Evolutionary conservation across 2,113 vertebrate species (phyloP).

Genomic region (Cottus gobio): DNA sequence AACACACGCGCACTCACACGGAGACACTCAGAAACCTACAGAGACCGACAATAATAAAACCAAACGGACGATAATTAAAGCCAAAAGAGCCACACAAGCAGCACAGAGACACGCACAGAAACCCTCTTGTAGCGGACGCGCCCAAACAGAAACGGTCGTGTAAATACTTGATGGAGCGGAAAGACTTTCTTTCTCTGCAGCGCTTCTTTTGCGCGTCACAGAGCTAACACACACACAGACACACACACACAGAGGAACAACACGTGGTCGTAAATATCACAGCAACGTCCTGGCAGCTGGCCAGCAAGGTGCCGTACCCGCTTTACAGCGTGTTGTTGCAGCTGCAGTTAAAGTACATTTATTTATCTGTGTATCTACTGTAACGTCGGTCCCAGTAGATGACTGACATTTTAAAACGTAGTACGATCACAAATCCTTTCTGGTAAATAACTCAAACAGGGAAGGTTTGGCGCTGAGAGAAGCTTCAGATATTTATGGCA

Average conservation of each 20-base stretch:
- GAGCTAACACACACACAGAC: conserved; percentile 30
- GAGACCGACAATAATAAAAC: conserved; percentile 13
- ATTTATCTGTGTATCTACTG: not conserved
- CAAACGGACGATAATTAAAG: conserved; percentile 21
- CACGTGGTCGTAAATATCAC: conserved; percentile 22
- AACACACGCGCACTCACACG: conserved; percentile 37
- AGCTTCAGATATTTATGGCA: not conserved
- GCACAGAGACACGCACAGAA: conserved; percentile 37
- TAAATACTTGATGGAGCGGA: conserved; percentile 59
- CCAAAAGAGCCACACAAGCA: conserved; percentile 22
- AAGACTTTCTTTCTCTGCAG: conserved; percentile 37
- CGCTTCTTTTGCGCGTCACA: conserved; percentile 27
- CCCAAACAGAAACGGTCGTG: conserved; percentile 49
- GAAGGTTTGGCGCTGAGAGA: not conserved
- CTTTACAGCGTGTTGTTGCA: conserved; percentile 2
- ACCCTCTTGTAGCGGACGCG: conserved; percentile 37
- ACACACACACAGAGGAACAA: conserved; percentile 31
- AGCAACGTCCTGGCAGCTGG: conserved; percentile 25
- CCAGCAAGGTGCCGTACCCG: conserved; percentile 9
- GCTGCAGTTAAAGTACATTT: not conserved
- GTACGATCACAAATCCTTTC: not conserved
- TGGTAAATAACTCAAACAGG: not conserved
- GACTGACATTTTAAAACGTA: not conserved
- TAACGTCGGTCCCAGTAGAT: not conserved
- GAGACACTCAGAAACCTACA: conserved; percentile 21